Evolutionary conservation across 2,113 vertebrate genomes (phyloP).

Genomic region (Dicentrarchus labrax): DNA sequence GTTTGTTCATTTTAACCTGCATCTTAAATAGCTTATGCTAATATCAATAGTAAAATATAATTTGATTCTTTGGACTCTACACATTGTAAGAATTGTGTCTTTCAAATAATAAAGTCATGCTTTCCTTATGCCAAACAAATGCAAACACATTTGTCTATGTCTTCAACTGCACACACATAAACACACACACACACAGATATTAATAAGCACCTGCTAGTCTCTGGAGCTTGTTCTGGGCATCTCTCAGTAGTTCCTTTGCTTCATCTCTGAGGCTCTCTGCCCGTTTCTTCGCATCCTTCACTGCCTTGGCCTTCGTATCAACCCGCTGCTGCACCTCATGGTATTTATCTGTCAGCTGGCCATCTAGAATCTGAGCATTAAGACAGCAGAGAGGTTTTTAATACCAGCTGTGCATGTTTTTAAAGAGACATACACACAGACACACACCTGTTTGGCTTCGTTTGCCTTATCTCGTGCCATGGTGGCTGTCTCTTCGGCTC

Average conservation of each 20-base stretch:
- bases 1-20: background rate
- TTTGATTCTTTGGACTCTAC: background rate
- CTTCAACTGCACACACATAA: constrained; percentile 54
- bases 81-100: background rate
- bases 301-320: constrained; percentile 88
- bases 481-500: constrained; percentile 91
- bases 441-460: constrained; percentile 93
- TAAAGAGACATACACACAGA: background rate
- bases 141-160: background rate
- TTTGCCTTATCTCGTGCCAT: constrained; percentile 89
- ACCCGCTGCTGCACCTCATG: constrained; percentile 90
- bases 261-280: constrained; percentile 92
- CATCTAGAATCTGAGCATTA: constrained; percentile 88
- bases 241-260: constrained; percentile 88
- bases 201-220: constrained; percentile 88
- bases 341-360: constrained; percentile 90
- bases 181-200: constrained; percentile 69
- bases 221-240: constrained; percentile 91
- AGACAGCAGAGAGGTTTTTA: constrained; percentile 16
- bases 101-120: background rate
- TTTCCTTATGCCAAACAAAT: constrained; percentile 5
- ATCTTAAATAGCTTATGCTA: background rate
- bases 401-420: background rate
- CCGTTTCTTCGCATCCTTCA: constrained; percentile 87
- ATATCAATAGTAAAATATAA: background rate